Conservation (phyloP, 2,888 invertebrate species). For the Eupithecia centaureata region DNA sequence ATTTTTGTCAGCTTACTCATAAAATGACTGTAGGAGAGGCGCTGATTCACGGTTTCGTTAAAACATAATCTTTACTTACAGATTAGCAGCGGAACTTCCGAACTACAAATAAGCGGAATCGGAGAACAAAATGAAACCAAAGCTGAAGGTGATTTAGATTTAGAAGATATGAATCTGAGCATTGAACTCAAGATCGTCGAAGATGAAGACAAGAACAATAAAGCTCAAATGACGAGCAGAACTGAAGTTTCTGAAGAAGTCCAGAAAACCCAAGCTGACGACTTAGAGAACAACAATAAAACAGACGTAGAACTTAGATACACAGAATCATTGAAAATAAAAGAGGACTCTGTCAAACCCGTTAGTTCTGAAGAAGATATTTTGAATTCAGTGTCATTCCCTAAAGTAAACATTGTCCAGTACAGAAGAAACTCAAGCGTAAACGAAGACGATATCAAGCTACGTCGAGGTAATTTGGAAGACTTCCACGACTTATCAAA, state of each 20-base stretch:
- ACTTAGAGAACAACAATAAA: slow-evolving; percentile 30
- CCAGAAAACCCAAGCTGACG: slow-evolving; percentile 24
- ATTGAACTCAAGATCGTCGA: slow-evolving; percentile 80
- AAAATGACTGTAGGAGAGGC: too few relatives aligned
- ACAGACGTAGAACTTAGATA: slow-evolving; percentile 36
- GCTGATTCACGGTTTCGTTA: not conserved
- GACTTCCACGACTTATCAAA: slow-evolving; percentile 70
- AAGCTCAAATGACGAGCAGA: slow-evolving; percentile 19
- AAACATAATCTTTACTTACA: slow-evolving; percentile 48
- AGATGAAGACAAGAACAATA: slow-evolving; percentile 65
- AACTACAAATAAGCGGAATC: slow-evolving; percentile 59
- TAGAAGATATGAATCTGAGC: slow-evolving; percentile 69
- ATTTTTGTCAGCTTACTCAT: too few relatives aligned
- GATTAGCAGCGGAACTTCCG: slow-evolving; percentile 63
- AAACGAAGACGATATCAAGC: slow-evolving; percentile 74
- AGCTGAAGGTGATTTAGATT: slow-evolving; percentile 60
- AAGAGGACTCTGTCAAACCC: slow-evolving; percentile 35
- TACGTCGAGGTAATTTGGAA: slow-evolving; percentile 75
- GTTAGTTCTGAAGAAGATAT: slow-evolving; percentile 64
- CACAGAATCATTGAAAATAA: slow-evolving; percentile 39
- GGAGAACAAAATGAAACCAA: slow-evolving; percentile 51
- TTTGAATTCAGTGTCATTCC: slow-evolving; percentile 62
- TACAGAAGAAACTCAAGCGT: slow-evolving; percentile 79
- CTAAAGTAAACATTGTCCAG: slow-evolving; percentile 71
- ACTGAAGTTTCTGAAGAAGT: slow-evolving; percentile 29